Evolutionary conservation across 2,113 vertebrate species (phyloP), one percentile per base, ranked within the genome.

Genomic region (Percina caprodes): DNA sequence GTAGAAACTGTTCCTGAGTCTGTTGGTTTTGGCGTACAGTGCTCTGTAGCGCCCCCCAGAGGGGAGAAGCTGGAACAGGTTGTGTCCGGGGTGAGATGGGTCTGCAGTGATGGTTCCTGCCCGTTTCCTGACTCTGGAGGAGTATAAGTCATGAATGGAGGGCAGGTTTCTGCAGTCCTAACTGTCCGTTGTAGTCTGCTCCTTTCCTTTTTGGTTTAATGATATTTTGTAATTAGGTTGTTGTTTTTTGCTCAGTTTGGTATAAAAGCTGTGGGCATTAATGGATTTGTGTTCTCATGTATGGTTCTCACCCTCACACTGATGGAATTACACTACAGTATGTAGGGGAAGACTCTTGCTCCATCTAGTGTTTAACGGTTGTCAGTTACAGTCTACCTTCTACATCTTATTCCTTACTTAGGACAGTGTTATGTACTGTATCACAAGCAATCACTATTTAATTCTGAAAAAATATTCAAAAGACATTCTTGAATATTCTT

Each of bases 291-390:
- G 56, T 77, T 75, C 46, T 42, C 10, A 42, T 2, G 8, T 39
- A 10, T 39, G 9, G 39, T 39, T 39, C 39, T 69, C 23, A 14
- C n/a, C 15, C 14, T 72, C 60, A 65, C 11, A 0, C 16, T 33
- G 16, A 52, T 45, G 68, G 65, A 59, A 59, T 60, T 7, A 35
- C 33, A 23, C 8, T 7, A 1, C 39, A 26, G 59, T 19, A 13
- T 55, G 2, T 2, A n/a, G 24, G 19, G 26, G 69, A 65, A 16
- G 19, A 48, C 49, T 52, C 54, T 82, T n/a, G 63, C 84, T 3
- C 91, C 91, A 89, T 85, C 92, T 92, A 79, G 85, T 93, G 92
- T 74, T 80, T 2, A 67, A 70, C 1, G 63, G 14, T 3, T 1
- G 39, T 79, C 48, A 83, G 8, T 89, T 11, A 26, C 21, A 74